phyloP scores from a whole-genome alignment of 2,888 invertebrate genomes.

The Anarsia innoxiella region DNA sequence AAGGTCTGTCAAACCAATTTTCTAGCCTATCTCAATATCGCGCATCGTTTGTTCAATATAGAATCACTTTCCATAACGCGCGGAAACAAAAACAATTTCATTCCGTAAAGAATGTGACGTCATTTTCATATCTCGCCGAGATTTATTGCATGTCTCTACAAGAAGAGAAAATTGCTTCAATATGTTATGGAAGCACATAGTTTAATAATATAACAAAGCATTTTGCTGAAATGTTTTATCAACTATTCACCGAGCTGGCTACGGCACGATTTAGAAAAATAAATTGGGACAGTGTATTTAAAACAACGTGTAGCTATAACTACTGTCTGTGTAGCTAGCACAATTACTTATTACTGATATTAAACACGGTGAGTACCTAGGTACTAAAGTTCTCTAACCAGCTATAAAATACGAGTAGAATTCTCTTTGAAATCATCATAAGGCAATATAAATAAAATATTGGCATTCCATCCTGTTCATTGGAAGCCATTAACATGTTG shows the following conservation, averaged over 20 bases:
- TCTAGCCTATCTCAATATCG: constrained; percentile 13
- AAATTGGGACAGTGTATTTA: no score
- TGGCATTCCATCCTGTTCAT: constrained; percentile 12
- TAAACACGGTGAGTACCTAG: neutral
- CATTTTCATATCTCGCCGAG: constrained; percentile 9
- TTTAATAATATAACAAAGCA: neutral
- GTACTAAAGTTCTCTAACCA: neutral
- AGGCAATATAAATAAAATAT: constrained; percentile 18
- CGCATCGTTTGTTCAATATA: neutral
- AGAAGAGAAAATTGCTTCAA: no score
- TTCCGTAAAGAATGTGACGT: constrained; percentile 8
- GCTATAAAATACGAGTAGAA: constrained; percentile 1
- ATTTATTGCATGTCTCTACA: constrained; percentile 7
- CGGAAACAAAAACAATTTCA: constrained; percentile 8
- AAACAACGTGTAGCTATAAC: no score
- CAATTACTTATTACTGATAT: no score
- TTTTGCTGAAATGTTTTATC: constrained; percentile 8
- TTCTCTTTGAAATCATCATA: constrained; percentile 9
- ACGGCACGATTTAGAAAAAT: no score
- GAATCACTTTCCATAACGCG: constrained; percentile 4
- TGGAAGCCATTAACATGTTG: constrained; percentile 18
- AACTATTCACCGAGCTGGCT: no score
- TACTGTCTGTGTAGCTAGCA: no score
- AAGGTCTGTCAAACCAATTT: constrained; percentile 12
- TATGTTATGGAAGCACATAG: constrained; percentile 4